phyloP scores from a whole-genome alignment of 2,797 vertebrate genomes.

The Clarias platycephalus region DNA sequence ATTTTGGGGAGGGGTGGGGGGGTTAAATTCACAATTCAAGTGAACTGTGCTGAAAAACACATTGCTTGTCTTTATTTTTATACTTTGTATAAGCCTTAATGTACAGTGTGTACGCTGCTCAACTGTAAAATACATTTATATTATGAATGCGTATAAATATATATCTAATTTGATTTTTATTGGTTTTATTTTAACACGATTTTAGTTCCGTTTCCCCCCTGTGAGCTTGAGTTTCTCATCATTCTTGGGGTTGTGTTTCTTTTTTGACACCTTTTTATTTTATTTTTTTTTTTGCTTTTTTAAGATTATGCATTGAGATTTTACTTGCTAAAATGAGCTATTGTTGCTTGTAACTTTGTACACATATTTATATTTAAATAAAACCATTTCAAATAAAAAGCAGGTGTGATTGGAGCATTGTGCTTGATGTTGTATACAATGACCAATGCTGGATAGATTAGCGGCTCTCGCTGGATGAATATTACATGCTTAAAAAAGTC shows the following conservation, averaged over 20 bases:
- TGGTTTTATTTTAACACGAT: slow-evolving; percentile 58
- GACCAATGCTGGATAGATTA: neutral
- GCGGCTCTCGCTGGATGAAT: neutral
- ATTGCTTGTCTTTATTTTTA: slow-evolving; percentile 85
- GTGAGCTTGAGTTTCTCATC: slow-evolving; percentile 64
- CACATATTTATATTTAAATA: slow-evolving; percentile 90
- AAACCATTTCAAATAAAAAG: slow-evolving; percentile 80
- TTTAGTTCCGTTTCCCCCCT: slow-evolving; percentile 36
- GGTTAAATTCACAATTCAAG: slow-evolving; percentile 61
- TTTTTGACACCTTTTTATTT: slow-evolving; percentile 68
- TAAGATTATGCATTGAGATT: slow-evolving; percentile 77
- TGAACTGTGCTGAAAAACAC: slow-evolving; percentile 62
- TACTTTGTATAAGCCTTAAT: slow-evolving; percentile 88
- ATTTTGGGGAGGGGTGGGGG: slow-evolving; percentile 63
- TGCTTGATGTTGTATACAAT: neutral
- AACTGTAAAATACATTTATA: slow-evolving; percentile 83
- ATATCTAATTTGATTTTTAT: slow-evolving; percentile 68
- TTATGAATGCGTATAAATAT: slow-evolving; percentile 73
- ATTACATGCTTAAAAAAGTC: neutral
- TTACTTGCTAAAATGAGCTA: slow-evolving; percentile 81
- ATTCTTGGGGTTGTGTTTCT: slow-evolving; percentile 67
- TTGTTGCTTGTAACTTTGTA: slow-evolving; percentile 86
- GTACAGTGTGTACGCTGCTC: slow-evolving; percentile 82
- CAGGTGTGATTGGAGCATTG: neutral
- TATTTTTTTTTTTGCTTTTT: slow-evolving; percentile 59